Evolutionary conservation across 2,797 vertebrate species (phyloP), one percentile per base, ranked within the genome.

Genomic region (Acrossocheilus fasciatus): DNA sequence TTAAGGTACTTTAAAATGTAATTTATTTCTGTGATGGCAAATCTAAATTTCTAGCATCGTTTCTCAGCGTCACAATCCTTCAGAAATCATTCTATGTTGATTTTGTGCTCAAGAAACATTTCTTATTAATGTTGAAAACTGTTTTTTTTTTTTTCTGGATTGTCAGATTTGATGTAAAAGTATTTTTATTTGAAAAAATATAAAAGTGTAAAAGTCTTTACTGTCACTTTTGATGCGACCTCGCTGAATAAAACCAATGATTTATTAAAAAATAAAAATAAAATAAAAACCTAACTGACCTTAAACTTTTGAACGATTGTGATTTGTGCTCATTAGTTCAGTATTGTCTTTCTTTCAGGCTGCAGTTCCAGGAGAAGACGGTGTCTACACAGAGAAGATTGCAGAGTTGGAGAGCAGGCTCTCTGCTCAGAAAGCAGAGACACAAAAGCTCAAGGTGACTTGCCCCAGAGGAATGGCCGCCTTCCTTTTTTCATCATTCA

Each of bases 371-470:
- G 88, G 45, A 75, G 81, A 91, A 45, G 50, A 90, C n/a, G 69
- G 90, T 1, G 23, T 83, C 57, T 75, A 91, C 23, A 41, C 89
- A 39, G 87, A 89, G 2, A 94, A 90, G 87, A 89, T 91, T 80
- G 89, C 93, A 0, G 97, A 98, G 34, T 26, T 95, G 9, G 96
- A 98, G 89, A 95, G 93, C 81, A 94, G 94, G 66, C 93, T 98
- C 0, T 89, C 94, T 0, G 91, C 92, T 34, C 93, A 96, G 86
- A 92, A 93, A 4, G 91, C 95, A 12, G 97, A 99, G 87, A 94
- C 93, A 0, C 94, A 95, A 90, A 95, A 94, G 80, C 89, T 99
- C 75, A 96, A 98, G 97, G 98, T 97, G 72, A 9, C 91, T 90
- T 43, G n/a, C 26, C 11, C 10, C 14, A 14, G 15, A 72, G 3